These are phyloP conservation scores for Tetheella fluctuosa DNA, from an alignment of 2,888 invertebrate species.

Conservation along the genomic window DNA sequence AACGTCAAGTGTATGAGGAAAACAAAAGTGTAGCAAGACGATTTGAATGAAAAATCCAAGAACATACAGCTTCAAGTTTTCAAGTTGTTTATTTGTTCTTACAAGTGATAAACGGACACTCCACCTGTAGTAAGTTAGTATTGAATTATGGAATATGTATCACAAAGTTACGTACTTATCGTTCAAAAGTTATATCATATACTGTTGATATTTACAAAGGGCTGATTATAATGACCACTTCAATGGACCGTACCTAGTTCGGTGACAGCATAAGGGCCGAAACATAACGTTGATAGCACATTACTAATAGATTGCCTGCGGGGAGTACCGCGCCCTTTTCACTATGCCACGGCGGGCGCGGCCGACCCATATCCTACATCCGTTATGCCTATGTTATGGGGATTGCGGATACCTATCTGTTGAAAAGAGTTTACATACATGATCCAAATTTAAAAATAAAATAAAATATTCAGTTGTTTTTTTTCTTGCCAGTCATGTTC, in stretches of 20 bases:
- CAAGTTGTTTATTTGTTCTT: no score
- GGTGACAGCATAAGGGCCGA: constrained; percentile 7
- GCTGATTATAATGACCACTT: background rate
- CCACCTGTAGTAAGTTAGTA: no score
- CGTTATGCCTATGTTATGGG: constrained; percentile 21
- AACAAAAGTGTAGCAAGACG: no score
- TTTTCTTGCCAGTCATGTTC: background rate
- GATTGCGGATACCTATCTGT: constrained; percentile 6
- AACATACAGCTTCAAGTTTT: no score
- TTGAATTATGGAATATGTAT: no score
- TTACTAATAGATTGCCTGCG: constrained; percentile 5
- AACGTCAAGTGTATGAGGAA: no score
- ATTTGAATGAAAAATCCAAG: no score
- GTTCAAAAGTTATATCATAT: no score
- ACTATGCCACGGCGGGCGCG: constrained; percentile 25
- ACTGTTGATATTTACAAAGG: background rate
- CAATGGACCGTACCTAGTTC: constrained; percentile 2
- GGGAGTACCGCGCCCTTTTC: constrained; percentile 13
- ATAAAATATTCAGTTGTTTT: background rate
- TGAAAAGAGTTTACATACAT: background rate
- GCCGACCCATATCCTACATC: constrained; percentile 44
- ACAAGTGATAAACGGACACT: no score
- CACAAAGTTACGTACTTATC: no score
- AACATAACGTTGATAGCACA: constrained; percentile 4
- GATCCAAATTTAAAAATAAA: background rate